A percentile compares a stretch with the other conserved stretches of the same genome.
Conservation (phyloP, 1,140 invertebrate species). For the Saccostrea glomerata region DNA sequence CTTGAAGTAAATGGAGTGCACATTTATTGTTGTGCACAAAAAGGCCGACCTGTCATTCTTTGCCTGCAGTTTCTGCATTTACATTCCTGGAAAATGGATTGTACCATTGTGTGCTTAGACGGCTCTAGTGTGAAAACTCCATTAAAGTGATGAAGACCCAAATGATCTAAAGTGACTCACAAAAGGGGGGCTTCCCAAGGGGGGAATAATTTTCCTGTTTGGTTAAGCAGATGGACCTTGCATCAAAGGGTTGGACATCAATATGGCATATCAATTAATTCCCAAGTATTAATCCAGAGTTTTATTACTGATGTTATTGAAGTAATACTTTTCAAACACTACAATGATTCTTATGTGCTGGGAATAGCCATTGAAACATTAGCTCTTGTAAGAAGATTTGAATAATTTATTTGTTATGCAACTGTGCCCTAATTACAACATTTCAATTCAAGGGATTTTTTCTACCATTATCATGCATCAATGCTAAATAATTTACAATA, state of each 20-base stretch:
- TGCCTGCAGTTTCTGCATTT: neutral
- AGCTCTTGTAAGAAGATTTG: too few species aligned
- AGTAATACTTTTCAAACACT: neutral
- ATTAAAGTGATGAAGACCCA: conserved; percentile 31
- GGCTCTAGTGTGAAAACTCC: conserved; percentile 30
- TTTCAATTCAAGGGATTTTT: too few species aligned
- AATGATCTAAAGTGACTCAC: conserved; percentile 19
- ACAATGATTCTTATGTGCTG: too few species aligned
- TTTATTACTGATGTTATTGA: neutral
- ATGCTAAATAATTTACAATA: too few species aligned
- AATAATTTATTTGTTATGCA: too few species aligned
- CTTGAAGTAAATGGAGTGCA: neutral
- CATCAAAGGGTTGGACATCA: neutral
- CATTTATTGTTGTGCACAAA: neutral
- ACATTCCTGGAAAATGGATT: neutral
- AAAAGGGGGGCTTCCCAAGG: neutral
- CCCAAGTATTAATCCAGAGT: neutral
- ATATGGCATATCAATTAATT: neutral
- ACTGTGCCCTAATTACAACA: too few species aligned
- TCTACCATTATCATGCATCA: too few species aligned
- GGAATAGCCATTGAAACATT: too few species aligned
- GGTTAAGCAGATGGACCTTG: neutral
- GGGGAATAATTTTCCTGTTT: neutral
- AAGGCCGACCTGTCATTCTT: conserved; percentile 16
- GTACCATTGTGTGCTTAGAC: conserved; percentile 24